These are phyloP conservation scores for Lasioglossum morio DNA, from an alignment of 2,888 invertebrate species.

Conservation along the genomic window DNA sequence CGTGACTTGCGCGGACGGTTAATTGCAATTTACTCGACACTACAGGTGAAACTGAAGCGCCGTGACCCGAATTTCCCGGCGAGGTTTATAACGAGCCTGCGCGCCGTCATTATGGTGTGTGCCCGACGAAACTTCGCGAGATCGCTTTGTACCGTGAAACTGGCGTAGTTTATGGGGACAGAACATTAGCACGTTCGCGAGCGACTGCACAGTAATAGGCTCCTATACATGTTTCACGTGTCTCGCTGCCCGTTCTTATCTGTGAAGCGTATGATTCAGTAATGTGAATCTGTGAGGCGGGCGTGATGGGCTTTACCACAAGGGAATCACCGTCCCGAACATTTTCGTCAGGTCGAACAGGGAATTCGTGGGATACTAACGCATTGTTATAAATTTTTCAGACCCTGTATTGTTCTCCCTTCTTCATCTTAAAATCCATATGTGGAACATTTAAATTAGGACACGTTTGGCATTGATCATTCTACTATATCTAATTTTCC, in stretches of 20 bases:
- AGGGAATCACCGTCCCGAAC: neutral
- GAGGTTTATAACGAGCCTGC: constrained; percentile 32
- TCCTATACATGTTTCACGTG: neutral
- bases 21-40: constrained; percentile 47
- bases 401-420: neutral
- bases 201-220: constrained; percentile 12
- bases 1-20: constrained; percentile 1
- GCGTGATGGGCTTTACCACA: neutral
- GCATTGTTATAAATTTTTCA: neutral
- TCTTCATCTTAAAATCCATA: neutral
- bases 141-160: constrained; percentile 32
- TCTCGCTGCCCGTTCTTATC: neutral
- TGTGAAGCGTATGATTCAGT: neutral
- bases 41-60: constrained; percentile 18
- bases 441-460: no score
- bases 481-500: no score
- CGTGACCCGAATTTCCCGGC: constrained; percentile 40
- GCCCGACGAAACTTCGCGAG: constrained; percentile 33
- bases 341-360: neutral
- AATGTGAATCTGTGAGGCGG: neutral
- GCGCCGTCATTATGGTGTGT: constrained; percentile 24
- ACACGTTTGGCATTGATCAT: no score
- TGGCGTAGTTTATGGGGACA: constrained; percentile 21
- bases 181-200: constrained; percentile 27
- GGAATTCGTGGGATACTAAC: neutral